phyloP scores from a whole-genome alignment of 2,888 invertebrate species.

The Andrena dorsata region DNA sequence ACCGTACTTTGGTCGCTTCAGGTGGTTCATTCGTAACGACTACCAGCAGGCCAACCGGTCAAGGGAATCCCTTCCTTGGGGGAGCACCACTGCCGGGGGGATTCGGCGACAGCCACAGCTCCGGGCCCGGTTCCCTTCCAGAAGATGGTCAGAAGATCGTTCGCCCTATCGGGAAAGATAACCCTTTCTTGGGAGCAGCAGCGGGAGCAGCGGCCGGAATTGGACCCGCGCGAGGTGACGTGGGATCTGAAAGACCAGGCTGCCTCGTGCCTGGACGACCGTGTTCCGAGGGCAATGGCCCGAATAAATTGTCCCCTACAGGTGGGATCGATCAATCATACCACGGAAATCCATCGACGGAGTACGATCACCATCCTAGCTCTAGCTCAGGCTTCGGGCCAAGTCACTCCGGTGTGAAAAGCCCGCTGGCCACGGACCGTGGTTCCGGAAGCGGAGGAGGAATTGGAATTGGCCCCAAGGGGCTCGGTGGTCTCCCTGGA shows the following conservation, averaged over 20 bases:
- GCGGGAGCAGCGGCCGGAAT: neutral
- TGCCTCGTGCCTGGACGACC: neutral
- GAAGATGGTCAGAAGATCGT: neutral
- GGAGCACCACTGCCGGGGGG: neutral
- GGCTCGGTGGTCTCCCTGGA: neutral
- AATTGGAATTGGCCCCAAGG: constrained; percentile 18
- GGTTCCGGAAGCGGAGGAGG: constrained; percentile 49
- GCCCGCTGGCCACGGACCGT: neutral
- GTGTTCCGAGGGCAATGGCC: neutral
- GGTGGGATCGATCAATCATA: neutral
- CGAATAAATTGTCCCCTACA: neutral
- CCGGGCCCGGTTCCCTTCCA: neutral
- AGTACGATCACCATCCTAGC: neutral
- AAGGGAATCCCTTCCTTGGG: constrained; percentile 45
- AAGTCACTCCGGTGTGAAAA: neutral
- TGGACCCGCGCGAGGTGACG: constrained; percentile 18
- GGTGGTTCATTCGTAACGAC: neutral
- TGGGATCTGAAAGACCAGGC: neutral
- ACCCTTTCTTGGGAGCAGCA: constrained; percentile 50
- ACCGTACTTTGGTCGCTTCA: neutral
- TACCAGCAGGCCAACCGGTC: constrained; percentile 24
- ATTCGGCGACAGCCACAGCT: neutral
- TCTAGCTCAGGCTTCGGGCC: neutral
- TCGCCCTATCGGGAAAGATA: constrained; percentile 32
- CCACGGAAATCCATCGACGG: neutral